These are phyloP conservation scores for Lymantria dispar DNA, from an alignment of 2,888 invertebrate species.

Conservation along the genomic window DNA sequence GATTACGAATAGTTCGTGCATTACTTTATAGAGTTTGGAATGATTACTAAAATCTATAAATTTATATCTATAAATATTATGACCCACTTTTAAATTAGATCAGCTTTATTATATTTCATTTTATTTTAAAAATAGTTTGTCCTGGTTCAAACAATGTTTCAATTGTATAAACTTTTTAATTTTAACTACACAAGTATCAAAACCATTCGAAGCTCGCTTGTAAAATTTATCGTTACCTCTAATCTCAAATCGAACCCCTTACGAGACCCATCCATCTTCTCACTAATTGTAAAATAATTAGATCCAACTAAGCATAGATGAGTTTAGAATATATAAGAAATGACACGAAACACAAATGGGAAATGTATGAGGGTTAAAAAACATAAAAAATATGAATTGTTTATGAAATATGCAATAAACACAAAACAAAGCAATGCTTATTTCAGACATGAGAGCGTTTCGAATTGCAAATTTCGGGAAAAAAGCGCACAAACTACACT, in stretches of 20 bases:
- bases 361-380: slow-evolving; percentile 26
- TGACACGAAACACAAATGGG: slow-evolving; percentile 17
- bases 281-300: slow-evolving; percentile 65
- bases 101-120: too few species aligned
- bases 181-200: slow-evolving; percentile 5
- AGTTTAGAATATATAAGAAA: slow-evolving; percentile 37
- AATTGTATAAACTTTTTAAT: neutral
- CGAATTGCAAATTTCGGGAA: slow-evolving; percentile 79
- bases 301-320: slow-evolving; percentile 51
- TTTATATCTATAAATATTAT: too few species aligned
- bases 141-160: too few species aligned
- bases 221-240: slow-evolving; percentile 42
- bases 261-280: slow-evolving; percentile 53
- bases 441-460: slow-evolving; percentile 65
- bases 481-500: slow-evolving; percentile 75
- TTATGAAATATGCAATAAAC: slow-evolving; percentile 38
- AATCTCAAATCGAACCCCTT: slow-evolving; percentile 47
- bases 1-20: too few species aligned
- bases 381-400: slow-evolving; percentile 24
- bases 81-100: too few species aligned
- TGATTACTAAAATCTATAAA: too few species aligned
- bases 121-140: too few species aligned
- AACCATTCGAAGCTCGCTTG: slow-evolving; percentile 4
- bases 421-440: slow-evolving; percentile 50
- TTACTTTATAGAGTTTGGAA: too few species aligned